These are phyloP conservation scores for Elymnias hypermnestra DNA, from an alignment of 1,140 invertebrate genomes.

Conservation along the genomic window DNA sequence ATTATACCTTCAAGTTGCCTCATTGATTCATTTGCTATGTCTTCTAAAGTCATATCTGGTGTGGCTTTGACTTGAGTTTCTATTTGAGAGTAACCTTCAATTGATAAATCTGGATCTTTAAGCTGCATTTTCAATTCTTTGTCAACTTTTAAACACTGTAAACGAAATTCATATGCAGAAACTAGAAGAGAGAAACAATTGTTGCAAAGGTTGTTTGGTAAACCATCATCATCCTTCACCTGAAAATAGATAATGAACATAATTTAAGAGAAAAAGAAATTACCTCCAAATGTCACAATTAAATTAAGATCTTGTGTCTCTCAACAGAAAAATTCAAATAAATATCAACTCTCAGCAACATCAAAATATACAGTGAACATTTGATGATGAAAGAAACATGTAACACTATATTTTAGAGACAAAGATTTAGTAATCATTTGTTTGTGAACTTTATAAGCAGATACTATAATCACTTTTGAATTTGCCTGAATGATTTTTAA, in stretches of 20 bases:
- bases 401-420: too few relatives aligned
- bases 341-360: too few relatives aligned
- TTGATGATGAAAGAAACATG: too few relatives aligned
- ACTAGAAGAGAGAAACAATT: conserved; percentile 55
- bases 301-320: too few relatives aligned
- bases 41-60: conserved; percentile 30
- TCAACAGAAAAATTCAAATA: too few relatives aligned
- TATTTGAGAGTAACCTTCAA: conserved; percentile 28
- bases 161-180: conserved; percentile 65
- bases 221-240: conserved; percentile 57
- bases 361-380: too few relatives aligned
- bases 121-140: conserved; percentile 55
- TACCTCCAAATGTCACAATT: too few relatives aligned
- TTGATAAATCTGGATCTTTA: conserved; percentile 20
- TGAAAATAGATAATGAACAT: conserved; percentile 34
- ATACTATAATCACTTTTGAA: too few relatives aligned
- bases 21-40: conserved; percentile 49
- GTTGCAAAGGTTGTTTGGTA: conserved; percentile 59
- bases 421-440: too few relatives aligned
- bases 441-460: too few relatives aligned
- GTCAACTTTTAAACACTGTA: conserved; percentile 67
- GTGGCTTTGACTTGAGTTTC: conserved; percentile 28
- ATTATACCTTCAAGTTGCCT: conserved; percentile 62
- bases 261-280: too few relatives aligned
- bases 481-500: too few relatives aligned